These are phyloP conservation scores for Cotesia chilonis DNA, from an alignment of 1,140 invertebrate genomes.

Conservation along the genomic window DNA sequence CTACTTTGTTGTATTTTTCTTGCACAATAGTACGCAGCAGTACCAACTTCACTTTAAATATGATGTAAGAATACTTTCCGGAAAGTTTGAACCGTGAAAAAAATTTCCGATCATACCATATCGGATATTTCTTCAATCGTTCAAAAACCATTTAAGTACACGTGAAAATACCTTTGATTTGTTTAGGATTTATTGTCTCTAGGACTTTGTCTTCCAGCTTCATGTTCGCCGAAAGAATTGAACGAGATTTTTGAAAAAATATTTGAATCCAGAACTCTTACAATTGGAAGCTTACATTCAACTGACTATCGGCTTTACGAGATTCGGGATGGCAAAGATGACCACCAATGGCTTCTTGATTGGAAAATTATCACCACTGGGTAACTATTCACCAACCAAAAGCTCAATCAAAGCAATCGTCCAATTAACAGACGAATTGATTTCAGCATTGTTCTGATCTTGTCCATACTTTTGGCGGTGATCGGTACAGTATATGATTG, in stretches of 20 bases:
- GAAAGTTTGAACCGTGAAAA: too few relatives aligned
- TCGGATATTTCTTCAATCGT: too few relatives aligned
- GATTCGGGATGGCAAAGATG: slow-evolving; percentile 48
- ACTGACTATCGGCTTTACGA: slow-evolving; percentile 49
- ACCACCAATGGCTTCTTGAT: slow-evolving; percentile 47
- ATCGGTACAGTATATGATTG: slow-evolving; percentile 54
- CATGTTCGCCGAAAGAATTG: slow-evolving; percentile 50
- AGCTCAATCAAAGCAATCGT: slow-evolving; percentile 1
- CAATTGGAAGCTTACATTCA: slow-evolving; percentile 47
- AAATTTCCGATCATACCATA: too few relatives aligned
- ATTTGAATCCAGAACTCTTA: slow-evolving; percentile 47
- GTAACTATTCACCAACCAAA: slow-evolving; percentile 37
- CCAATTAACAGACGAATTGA: neutral
- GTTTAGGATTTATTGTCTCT: slow-evolving; percentile 54
- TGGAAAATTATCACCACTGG: slow-evolving; percentile 27
- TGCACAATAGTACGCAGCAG: slow-evolving; percentile 62
- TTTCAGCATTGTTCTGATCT: slow-evolving; percentile 30
- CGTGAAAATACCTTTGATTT: neutral
- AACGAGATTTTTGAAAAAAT: slow-evolving; percentile 45
- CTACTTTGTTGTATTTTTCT: slow-evolving; percentile 57
- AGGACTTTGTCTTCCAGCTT: slow-evolving; percentile 59
- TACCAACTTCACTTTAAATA: slow-evolving; percentile 54
- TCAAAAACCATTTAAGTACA: too few relatives aligned
- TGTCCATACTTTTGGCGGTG: slow-evolving; percentile 38
- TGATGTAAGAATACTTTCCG: slow-evolving; percentile 53